A percentile compares a stretch with the other conserved stretches of the same genome.
phyloP scores from a whole-genome alignment of 37 sponge, comb jelly and placozoan species.

The Axinella damicornis region DNA sequence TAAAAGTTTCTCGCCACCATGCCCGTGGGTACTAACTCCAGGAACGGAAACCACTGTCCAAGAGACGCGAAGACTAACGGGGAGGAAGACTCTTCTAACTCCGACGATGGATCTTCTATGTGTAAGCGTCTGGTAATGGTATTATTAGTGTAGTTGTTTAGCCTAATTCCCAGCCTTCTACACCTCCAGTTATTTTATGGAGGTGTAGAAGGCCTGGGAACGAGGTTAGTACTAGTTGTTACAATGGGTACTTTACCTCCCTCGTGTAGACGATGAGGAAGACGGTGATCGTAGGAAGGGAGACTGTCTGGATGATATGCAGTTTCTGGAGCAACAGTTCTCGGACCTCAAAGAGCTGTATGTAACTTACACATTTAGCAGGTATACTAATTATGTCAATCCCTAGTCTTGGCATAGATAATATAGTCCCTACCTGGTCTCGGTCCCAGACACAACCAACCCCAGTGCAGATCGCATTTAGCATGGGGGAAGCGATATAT shows the following conservation, averaged over 20 bases:
- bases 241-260: conserved; percentile 10
- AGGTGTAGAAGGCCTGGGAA: too few relatives aligned
- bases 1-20: background rate
- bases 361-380: background rate
- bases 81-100: conserved; percentile 66
- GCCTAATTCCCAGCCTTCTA: too few relatives aligned
- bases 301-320: conserved; percentile 64
- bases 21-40: background rate
- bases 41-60: background rate
- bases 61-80: conserved; percentile 19
- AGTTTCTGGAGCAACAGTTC: conserved; percentile 68
- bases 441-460: too few relatives aligned
- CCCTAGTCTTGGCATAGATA: too few relatives aligned
- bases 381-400: too few relatives aligned
- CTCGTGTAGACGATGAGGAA: conserved; percentile 59
- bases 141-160: too few relatives aligned
- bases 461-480: background rate
- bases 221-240: too few relatives aligned
- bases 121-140: too few relatives aligned
- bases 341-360: conserved; percentile 67
- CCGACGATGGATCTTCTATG: conserved; percentile 58
- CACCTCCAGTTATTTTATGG: too few relatives aligned
- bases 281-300: conserved; percentile 57
- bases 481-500: too few relatives aligned
- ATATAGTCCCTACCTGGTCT: too few relatives aligned